Conservation (phyloP, 1,140 invertebrate genomes). For the Drosophila erecta region DNA sequence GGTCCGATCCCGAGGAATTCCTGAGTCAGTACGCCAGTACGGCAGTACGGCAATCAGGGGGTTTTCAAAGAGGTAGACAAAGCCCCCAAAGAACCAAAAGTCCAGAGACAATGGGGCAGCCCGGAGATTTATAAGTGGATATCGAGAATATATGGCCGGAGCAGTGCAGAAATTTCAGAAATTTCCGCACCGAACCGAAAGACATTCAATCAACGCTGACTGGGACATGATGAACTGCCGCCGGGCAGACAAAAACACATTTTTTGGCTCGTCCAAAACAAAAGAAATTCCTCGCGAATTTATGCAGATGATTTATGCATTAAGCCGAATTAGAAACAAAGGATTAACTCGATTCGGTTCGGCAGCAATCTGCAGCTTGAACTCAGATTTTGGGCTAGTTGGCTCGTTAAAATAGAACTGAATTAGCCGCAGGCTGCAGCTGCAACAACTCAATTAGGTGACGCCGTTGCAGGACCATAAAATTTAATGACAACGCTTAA, state of each 20-base stretch:
- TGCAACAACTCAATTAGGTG: slow-evolving; percentile 74
- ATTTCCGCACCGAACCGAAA: slow-evolving; percentile 46
- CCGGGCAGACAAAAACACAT: slow-evolving; percentile 53
- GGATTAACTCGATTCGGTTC: slow-evolving; percentile 22
- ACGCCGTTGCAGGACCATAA: slow-evolving; percentile 55
- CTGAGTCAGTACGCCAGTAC: not conserved
- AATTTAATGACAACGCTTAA: slow-evolving; percentile 84
- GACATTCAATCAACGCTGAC: slow-evolving; percentile 72
- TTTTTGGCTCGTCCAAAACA: slow-evolving; percentile 37
- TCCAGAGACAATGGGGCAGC: slow-evolving; percentile 51
- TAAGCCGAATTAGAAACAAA: slow-evolving; percentile 43
- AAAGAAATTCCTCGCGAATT: slow-evolving; percentile 77
- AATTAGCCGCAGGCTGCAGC: slow-evolving; percentile 29
- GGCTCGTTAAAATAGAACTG: slow-evolving; percentile 39
- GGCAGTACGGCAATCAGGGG: not conserved
- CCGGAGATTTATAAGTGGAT: slow-evolving; percentile 60
- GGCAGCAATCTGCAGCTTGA: not conserved
- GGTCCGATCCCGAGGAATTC: slow-evolving; percentile 18
- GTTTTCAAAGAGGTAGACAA: slow-evolving; percentile 2
- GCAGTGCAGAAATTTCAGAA: slow-evolving; percentile 61
- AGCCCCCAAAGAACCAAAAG: slow-evolving; percentile 9
- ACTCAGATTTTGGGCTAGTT: slow-evolving; percentile 5
- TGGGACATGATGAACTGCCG: slow-evolving; percentile 64
- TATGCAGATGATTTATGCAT: slow-evolving; percentile 82
- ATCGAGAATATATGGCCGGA: slow-evolving; percentile 24